phyloP scores from a whole-genome alignment of 2,888 invertebrate genomes.

The Cyaniris semiargus region DNA sequence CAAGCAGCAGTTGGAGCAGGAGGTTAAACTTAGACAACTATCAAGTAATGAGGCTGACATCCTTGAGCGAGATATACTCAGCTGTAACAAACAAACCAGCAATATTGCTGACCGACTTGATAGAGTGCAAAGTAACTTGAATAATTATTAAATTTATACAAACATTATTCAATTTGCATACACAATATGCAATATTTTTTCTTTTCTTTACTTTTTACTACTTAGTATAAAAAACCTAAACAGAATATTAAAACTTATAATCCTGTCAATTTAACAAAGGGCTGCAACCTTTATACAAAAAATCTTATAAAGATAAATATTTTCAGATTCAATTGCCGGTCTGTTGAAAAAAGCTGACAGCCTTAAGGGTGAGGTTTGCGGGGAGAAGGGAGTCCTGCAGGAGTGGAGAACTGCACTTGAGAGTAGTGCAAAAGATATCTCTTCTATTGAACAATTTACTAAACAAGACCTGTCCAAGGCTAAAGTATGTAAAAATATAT shows the following conservation, averaged over 20 bases:
- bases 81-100: constrained; percentile 71
- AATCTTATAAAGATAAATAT: not conserved
- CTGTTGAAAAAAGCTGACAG: constrained; percentile 82
- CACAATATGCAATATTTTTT: not conserved
- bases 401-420: constrained; percentile 87
- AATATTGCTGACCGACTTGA: constrained; percentile 66
- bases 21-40: constrained; percentile 81
- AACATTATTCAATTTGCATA: not conserved
- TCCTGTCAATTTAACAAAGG: too few species aligned
- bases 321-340: constrained; percentile 74
- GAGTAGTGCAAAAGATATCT: constrained; percentile 84
- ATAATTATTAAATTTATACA: constrained; percentile 30
- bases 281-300: too few species aligned
- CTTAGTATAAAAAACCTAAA: too few species aligned
- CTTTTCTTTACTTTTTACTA: not conserved
- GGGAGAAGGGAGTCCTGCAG: constrained; percentile 83
- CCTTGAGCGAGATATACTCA: constrained; percentile 67
- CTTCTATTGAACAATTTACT: constrained; percentile 85
- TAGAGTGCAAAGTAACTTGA: constrained; percentile 57
- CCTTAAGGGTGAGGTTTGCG: constrained; percentile 83
- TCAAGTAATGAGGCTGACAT: constrained; percentile 68
- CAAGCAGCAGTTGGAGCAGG: constrained; percentile 84
- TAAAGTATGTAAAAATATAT: constrained; percentile 60
- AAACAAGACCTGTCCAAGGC: constrained; percentile 85
- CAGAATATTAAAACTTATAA: too few species aligned